A percentile compares a stretch with the other conserved stretches of the same genome.
Evolutionary conservation across 2,797 vertebrate genomes (phyloP).

Genomic region (Anguilla obscura): DNA sequence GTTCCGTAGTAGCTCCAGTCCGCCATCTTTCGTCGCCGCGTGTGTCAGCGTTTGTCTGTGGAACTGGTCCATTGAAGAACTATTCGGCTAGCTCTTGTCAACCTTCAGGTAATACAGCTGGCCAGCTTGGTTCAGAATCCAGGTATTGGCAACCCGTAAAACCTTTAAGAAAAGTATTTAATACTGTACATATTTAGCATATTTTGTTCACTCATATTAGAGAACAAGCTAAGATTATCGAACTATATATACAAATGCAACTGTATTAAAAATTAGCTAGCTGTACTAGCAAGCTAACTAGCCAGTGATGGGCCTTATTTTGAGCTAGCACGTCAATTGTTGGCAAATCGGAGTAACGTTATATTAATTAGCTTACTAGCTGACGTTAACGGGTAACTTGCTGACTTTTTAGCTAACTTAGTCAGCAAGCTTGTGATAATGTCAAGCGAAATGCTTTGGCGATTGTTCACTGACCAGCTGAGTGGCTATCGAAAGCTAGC

Average conservation of each 20-base stretch:
- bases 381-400: background rate
- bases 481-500: background rate
- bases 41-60: background rate
- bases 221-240: background rate
- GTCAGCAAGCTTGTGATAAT: background rate
- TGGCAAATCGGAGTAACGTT: background rate
- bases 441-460: background rate
- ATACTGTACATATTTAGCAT: background rate
- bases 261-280: background rate
- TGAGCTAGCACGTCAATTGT: background rate
- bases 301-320: background rate
- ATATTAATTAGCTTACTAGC: background rate
- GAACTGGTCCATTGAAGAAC: background rate
- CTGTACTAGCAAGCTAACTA: background rate
- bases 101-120: background rate
- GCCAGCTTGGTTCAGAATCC: background rate
- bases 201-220: background rate
- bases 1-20: slow-evolving; percentile 3
- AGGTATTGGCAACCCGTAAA: background rate
- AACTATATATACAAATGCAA: background rate
- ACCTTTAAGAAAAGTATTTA: background rate
- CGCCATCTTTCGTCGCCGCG: slow-evolving; percentile 13
- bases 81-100: background rate
- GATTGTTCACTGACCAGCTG: background rate
- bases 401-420: background rate